Percentiles rank a stretch among this genome's conserved stretches.
Evolutionary conservation across 2,888 invertebrate genomes (phyloP).

Genomic region (Apamea crenata): DNA sequence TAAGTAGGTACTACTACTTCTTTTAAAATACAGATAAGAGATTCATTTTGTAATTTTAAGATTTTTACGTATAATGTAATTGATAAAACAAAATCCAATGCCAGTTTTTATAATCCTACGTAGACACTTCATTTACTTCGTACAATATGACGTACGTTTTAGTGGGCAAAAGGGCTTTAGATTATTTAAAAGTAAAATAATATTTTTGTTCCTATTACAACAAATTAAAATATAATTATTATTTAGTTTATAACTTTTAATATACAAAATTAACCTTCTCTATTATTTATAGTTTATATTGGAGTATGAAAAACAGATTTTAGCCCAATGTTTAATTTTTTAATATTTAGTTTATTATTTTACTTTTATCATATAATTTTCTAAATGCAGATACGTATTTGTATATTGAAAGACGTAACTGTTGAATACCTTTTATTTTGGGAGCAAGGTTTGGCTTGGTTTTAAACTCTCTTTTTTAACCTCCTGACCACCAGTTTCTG

Average conservation of each 20-base stretch:
- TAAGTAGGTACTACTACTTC: too few species aligned
- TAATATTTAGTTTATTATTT: neutral
- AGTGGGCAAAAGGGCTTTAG: constrained; percentile 20
- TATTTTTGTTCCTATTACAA: constrained; percentile 67
- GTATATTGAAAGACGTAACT: neutral
- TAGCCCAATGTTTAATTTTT: neutral
- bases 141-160: constrained; percentile 13
- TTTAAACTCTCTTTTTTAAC: neutral
- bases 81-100: constrained; percentile 14
- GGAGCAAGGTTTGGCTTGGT: neutral
- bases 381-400: neutral
- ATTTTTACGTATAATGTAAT: neutral
- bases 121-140: neutral
- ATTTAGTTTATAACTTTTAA: constrained; percentile 32
- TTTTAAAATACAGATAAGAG: neutral
- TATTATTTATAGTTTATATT: constrained; percentile 9
- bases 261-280: constrained; percentile 20
- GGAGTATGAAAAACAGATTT: neutral
- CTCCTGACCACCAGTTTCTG: neutral
- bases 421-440: neutral
- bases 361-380: neutral
- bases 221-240: constrained; percentile 24
- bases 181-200: constrained; percentile 45
- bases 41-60: constrained; percentile 10
- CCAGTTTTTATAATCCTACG: neutral